Conservation (phyloP, 2,113 vertebrate genomes). For the Epinephelus fuscoguttatus region DNA sequence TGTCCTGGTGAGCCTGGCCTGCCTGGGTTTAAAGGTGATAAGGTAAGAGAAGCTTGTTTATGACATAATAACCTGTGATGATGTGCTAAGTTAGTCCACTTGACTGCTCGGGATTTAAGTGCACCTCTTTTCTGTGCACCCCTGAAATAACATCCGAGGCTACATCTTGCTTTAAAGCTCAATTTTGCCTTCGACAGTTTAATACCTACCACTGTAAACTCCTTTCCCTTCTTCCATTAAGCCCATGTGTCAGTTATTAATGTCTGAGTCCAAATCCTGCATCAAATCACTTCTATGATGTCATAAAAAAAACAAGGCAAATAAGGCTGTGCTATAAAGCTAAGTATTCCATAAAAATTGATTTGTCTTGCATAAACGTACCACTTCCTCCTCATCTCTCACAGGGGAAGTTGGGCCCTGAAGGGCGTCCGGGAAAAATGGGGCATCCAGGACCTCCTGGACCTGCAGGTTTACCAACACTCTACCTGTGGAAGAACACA, state of each 20-base stretch:
- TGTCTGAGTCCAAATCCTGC: neutral
- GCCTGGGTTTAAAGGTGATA: constrained; percentile 89
- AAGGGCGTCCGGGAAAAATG: constrained; percentile 79
- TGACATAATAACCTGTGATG: neutral
- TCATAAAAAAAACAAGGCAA: neutral
- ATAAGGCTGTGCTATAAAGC: neutral
- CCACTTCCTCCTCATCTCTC: neutral
- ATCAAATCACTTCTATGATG: neutral
- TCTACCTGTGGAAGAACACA: constrained; percentile 91
- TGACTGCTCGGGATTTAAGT: neutral
- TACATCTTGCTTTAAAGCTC: constrained; percentile 10
- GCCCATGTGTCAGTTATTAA: neutral
- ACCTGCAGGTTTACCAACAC: constrained; percentile 83
- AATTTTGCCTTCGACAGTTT: constrained; percentile 30
- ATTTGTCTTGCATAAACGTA: constrained; percentile 16
- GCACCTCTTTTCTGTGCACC: neutral
- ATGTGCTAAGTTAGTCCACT: constrained; percentile 3
- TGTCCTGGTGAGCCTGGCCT: constrained; percentile 85
- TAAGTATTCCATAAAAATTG: neutral
- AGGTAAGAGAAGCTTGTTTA: constrained; percentile 80
- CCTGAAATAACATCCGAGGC: constrained; percentile 7
- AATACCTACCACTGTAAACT: constrained; percentile 25
- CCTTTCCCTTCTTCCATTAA: constrained; percentile 14
- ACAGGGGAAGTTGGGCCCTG: constrained; percentile 84
- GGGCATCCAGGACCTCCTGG: constrained; percentile 85